Evolutionary conservation across 2,113 vertebrate genomes (phyloP).

Genomic region (Pimephales promelas): DNA sequence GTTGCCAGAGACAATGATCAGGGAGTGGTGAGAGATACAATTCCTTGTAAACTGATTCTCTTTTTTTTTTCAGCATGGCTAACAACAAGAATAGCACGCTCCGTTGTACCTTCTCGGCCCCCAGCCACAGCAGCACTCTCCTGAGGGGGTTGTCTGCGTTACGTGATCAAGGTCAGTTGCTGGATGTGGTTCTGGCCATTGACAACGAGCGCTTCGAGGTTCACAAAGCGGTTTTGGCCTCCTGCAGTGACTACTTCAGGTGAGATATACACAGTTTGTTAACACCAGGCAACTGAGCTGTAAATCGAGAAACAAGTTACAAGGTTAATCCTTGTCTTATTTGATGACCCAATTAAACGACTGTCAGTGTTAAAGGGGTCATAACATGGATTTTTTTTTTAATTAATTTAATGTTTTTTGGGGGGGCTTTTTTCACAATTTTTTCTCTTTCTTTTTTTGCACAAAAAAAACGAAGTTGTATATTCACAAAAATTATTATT

Average conservation of each 20-base stretch:
- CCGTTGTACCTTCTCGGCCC: slow-evolving; percentile 92
- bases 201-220: slow-evolving; percentile 92
- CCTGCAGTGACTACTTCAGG: slow-evolving; percentile 99
- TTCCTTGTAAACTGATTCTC: slow-evolving; percentile 34
- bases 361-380: too few relatives aligned
- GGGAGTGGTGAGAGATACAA: slow-evolving; percentile 24
- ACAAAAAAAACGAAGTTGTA: too few relatives aligned
- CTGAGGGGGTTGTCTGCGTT: slow-evolving; percentile 90
- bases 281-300: background rate
- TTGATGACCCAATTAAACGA: too few relatives aligned
- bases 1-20: background rate
- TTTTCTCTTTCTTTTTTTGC: too few relatives aligned
- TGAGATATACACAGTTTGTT: slow-evolving; percentile 59
- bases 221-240: slow-evolving; percentile 94
- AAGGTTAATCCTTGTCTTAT: background rate
- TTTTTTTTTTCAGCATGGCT: slow-evolving; percentile 83
- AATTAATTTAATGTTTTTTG: too few relatives aligned
- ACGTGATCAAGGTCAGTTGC: slow-evolving; percentile 89
- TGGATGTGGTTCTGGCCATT: slow-evolving; percentile 91
- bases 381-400: too few relatives aligned
- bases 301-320: background rate
- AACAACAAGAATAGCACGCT: slow-evolving; percentile 90
- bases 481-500: too few relatives aligned
- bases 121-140: slow-evolving; percentile 89
- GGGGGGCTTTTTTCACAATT: too few relatives aligned